A percentile compares a stretch with the other conserved stretches of the same genome.
phyloP scores from a whole-genome alignment of 1,140 invertebrate genomes.

The Penaeus indicus region DNA sequence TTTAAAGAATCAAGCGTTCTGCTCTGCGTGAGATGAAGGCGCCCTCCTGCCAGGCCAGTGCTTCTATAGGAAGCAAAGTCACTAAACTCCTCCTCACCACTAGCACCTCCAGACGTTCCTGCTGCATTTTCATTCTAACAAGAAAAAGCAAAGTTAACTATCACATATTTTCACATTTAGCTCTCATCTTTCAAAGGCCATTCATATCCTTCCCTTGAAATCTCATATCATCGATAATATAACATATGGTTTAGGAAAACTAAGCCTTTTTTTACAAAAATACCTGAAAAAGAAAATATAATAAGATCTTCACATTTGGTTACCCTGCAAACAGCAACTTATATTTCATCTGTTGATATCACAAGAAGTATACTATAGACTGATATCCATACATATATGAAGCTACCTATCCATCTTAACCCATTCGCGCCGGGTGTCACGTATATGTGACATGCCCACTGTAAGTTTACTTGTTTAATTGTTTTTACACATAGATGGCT shows the following conservation, averaged over 20 bases:
- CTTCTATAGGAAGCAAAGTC: constrained; percentile 54
- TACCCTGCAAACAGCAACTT: too few species aligned
- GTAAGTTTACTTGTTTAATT: too few species aligned
- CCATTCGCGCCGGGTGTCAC: too few species aligned
- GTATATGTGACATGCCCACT: too few species aligned
- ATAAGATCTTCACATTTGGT: too few species aligned
- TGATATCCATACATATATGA: too few species aligned
- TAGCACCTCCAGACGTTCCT: constrained; percentile 24
- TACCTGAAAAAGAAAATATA: not conserved
- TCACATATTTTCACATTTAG: not conserved
- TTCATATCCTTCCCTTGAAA: not conserved
- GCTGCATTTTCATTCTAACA: constrained; percentile 78
- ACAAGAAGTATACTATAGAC: too few species aligned
- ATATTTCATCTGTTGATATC: too few species aligned
- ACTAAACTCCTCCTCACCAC: constrained; percentile 44
- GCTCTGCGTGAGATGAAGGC: constrained; percentile 75
- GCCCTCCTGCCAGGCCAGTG: constrained; percentile 31
- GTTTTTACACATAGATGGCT: too few species aligned
- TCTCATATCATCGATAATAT: too few species aligned
- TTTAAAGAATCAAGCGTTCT: constrained; percentile 83
- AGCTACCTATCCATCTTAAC: not conserved
- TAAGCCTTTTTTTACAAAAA: not conserved
- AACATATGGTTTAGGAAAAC: not conserved
- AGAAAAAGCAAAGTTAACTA: constrained; percentile 59
- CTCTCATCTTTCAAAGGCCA: not conserved